A percentile compares a stretch with the other conserved stretches of the same genome.
Evolutionary conservation across 2,888 invertebrate species (phyloP).

Genomic region (Pyrocoelia pectoralis): DNA sequence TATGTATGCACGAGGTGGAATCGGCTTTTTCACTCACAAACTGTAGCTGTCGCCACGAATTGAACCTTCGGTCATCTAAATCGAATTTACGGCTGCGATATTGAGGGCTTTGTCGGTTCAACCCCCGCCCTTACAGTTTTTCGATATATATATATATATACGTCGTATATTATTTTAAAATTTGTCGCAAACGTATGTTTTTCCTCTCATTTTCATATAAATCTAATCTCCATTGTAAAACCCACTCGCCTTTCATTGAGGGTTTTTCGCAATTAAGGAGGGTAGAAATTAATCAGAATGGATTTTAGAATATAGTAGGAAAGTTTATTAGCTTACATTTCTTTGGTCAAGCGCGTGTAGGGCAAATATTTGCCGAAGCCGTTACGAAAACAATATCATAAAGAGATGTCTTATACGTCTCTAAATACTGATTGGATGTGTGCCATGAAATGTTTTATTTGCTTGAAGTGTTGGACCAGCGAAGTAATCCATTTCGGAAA

Average conservation of each 20-base stretch:
- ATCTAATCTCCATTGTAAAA: constrained; percentile 12
- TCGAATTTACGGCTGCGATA: constrained; percentile 56
- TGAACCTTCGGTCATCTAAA: constrained; percentile 56
- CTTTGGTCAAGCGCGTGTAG: constrained; percentile 9
- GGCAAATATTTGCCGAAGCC: constrained; percentile 50
- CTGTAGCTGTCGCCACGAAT: constrained; percentile 49
- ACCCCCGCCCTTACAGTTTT: constrained; percentile 30
- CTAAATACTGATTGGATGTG: constrained; percentile 60
- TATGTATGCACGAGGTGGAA: constrained; percentile 31
- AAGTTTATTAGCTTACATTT: constrained; percentile 17
- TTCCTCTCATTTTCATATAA: constrained; percentile 12
- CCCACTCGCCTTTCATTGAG: constrained; percentile 26
- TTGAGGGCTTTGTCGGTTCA: constrained; percentile 48
- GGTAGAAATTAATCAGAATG: constrained; percentile 58
- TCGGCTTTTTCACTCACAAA: constrained; percentile 51
- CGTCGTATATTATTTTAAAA: constrained; percentile 57
- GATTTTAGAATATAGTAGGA: constrained; percentile 56
- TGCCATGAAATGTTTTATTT: constrained; percentile 58
- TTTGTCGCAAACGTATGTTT: constrained; percentile 56
- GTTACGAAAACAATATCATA: constrained; percentile 49
- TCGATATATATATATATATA: constrained; percentile 48
- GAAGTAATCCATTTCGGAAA: constrained; percentile 38
- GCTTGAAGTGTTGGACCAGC: constrained; percentile 46
- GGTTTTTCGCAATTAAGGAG: constrained; percentile 56
- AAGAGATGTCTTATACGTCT: constrained; percentile 54